A percentile compares a stretch with the other conserved stretches of the same genome.
These are phyloP conservation scores for Drosophila micromelanica DNA, from an alignment of 1,140 invertebrate species.

Conservation along the genomic window DNA sequence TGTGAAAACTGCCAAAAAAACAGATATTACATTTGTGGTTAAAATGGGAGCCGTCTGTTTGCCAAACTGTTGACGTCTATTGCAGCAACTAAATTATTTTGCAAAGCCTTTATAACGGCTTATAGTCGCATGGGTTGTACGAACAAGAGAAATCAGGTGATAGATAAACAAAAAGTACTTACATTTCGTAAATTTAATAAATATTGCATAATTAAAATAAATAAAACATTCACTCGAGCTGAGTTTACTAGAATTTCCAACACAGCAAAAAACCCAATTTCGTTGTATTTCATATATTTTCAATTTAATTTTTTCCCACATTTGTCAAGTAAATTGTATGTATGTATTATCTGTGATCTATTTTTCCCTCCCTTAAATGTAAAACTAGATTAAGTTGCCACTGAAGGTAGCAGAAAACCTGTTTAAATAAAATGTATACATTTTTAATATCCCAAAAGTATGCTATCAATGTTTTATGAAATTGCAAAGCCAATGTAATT, in stretches of 20 bases:
- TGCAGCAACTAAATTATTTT: background rate
- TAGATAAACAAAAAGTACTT: no score
- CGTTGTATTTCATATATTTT: background rate
- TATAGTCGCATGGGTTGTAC: background rate
- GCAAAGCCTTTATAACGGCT: background rate
- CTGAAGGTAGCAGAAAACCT: no score
- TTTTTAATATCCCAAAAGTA: conserved; percentile 5
- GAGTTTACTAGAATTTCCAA: background rate
- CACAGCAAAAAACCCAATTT: no score
- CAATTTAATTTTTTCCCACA: background rate
- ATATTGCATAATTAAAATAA: background rate
- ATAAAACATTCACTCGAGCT: background rate
- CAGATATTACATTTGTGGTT: conserved; percentile 19
- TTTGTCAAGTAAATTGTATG: no score
- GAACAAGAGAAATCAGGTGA: background rate
- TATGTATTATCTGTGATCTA: no score
- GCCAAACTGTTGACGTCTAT: conserved; percentile 21
- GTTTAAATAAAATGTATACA: no score
- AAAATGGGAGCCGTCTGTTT: background rate
- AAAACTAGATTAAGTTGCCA: no score
- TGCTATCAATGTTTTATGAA: background rate
- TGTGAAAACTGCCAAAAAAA: conserved; percentile 28
- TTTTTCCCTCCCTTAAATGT: no score
- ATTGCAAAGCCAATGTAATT: background rate
- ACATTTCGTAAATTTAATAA: background rate